Percentiles rank a stretch among this genome's conserved stretches.
phyloP scores from a whole-genome alignment of 2,113 vertebrate genomes.

The Macrotis lagotis region DNA sequence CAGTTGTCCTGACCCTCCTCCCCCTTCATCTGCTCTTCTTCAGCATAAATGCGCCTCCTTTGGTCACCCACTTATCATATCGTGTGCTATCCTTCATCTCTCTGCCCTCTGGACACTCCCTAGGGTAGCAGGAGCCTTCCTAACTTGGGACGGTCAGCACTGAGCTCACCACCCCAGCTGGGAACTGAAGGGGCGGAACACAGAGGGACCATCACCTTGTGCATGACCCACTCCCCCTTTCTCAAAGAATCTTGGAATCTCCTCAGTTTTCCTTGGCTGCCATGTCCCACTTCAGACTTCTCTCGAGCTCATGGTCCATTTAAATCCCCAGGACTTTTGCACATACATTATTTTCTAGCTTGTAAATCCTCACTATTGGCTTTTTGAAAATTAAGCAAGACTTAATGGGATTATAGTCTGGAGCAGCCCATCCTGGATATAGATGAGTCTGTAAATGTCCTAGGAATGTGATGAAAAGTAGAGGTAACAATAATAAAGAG shows the following conservation, averaged over 20 bases:
- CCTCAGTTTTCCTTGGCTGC: background rate
- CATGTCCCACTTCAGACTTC: background rate
- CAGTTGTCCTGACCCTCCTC: background rate
- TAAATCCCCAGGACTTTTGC: background rate
- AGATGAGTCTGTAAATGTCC: background rate
- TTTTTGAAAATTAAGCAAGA: background rate
- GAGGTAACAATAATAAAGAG: background rate
- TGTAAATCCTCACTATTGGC: background rate
- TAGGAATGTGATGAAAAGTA: background rate
- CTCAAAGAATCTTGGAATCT: background rate
- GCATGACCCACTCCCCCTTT: background rate
- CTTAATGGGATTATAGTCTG: background rate
- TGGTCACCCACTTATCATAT: background rate
- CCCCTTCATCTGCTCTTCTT: background rate
- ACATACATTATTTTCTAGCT: background rate
- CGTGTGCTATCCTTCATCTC: background rate
- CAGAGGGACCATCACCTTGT: background rate
- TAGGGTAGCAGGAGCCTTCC: background rate
- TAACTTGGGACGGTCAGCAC: background rate
- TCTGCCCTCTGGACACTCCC: background rate
- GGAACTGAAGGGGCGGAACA: background rate
- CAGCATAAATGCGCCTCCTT: background rate
- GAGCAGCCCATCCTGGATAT: background rate
- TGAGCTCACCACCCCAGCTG: background rate
- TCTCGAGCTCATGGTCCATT: background rate